Evolutionary conservation across 2,888 invertebrate species (phyloP), one percentile per base, ranked within the genome.

Genomic region (Apamea monoglypha): DNA sequence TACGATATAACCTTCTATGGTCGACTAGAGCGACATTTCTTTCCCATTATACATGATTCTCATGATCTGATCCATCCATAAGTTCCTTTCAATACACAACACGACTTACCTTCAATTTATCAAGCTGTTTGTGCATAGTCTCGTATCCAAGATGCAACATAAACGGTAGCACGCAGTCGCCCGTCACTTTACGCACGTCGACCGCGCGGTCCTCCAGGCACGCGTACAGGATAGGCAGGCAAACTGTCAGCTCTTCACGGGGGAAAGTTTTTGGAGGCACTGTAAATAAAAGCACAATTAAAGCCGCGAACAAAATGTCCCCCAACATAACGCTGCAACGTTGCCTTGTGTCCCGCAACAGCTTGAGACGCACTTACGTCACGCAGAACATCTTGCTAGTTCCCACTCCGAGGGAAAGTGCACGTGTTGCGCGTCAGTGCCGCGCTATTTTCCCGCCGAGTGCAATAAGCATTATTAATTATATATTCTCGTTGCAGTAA

Each of bases 81-180:
- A 8, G 8, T 36, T 71, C n/a, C 40, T 50, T 29, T 32, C 2
- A 47, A 7, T 36, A n/a, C 69, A 29, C 47, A 69, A 69, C 14
- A 69, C 1, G 2, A 14, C 69, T 78, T 91, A 98, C 98, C 97
- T 99, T 98, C 10, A 99, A 94, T 93, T 98, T 98, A 84, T 98
- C 98, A 1, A 98, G 97, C 82, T 98, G 98, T 87, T 98, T 98
- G 78, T 97, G 96, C 98, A 99, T 98, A 18, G 97, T 90, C 74
- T 98, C 98, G 91, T 98, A 99, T 1, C 99, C 98, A 14, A 99
- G 96, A 93, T 99, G 99, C 85, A 99, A 98, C 99, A 99, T 99
- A 90, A 99, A 98, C 6, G 99, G 99, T 67, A 99, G 95, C 61
- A 99, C 98, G 66, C 99, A 98, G 92, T 99, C 99, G 76, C 98